Evolutionary conservation across 1,140 invertebrate genomes (phyloP).

Genomic region (Drosophila nannoptera): DNA sequence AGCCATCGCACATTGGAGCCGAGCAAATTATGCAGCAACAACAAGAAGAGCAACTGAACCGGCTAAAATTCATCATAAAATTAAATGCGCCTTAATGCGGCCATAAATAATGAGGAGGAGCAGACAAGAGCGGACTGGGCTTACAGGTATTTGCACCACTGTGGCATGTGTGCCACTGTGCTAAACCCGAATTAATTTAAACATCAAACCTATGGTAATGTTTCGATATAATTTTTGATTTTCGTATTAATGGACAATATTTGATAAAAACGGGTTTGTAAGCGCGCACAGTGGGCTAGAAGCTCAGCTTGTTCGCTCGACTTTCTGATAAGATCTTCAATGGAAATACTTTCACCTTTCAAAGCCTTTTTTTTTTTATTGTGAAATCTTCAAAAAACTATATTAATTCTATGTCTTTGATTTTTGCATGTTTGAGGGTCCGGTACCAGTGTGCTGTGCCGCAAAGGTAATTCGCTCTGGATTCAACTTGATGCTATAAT

Average conservation of each 20-base stretch:
- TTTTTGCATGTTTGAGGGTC: not conserved
- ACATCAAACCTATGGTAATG: too few relatives aligned
- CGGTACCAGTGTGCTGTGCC: conserved; percentile 28
- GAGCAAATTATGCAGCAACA: not conserved
- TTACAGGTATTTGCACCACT: too few relatives aligned
- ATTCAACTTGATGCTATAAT: conserved; percentile 50
- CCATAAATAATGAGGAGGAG: too few relatives aligned
- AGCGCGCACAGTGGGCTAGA: conserved; percentile 25
- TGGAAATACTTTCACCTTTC: too few relatives aligned
- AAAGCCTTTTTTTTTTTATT: not conserved
- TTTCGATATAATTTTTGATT: conserved; percentile 8
- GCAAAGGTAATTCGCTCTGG: too few relatives aligned
- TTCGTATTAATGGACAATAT: conserved; percentile 20
- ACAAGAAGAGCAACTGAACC: not conserved
- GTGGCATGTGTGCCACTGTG: too few relatives aligned
- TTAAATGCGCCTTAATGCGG: not conserved
- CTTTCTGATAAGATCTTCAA: too few relatives aligned
- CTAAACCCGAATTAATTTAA: too few relatives aligned
- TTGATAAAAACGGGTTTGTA: not conserved
- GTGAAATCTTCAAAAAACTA: not conserved
- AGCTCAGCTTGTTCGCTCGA: too few relatives aligned
- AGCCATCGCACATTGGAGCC: conserved; percentile 24
- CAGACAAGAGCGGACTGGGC: too few relatives aligned
- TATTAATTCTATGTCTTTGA: not conserved
- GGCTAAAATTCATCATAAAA: not conserved